Conservation (phyloP, 2,888 invertebrate genomes). For the Choreutis nemorana region DNA sequence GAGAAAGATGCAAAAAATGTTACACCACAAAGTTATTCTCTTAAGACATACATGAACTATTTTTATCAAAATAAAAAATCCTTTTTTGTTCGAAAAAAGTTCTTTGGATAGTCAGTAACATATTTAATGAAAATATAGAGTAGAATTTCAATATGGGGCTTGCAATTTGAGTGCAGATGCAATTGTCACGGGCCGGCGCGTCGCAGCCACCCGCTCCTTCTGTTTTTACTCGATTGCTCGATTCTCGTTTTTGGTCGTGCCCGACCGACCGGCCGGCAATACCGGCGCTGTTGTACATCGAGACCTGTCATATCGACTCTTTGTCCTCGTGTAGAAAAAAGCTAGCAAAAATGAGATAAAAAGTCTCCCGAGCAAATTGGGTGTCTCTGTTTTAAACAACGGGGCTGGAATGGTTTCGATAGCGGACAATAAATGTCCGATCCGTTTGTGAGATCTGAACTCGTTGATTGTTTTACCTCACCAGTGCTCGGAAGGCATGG, state of each 20-base stretch:
- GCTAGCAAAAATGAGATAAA: conserved; percentile 45
- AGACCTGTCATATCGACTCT: conserved; percentile 61
- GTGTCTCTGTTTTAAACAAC: conserved; percentile 63
- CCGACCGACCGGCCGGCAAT: conserved; percentile 42
- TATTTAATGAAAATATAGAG: conserved; percentile 43
- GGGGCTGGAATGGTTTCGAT: conserved; percentile 59
- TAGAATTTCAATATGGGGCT: conserved; percentile 55
- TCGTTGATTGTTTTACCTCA: conserved; percentile 55
- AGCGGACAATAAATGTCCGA: conserved; percentile 63
- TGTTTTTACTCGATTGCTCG: conserved; percentile 55
- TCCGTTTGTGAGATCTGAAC: conserved; percentile 49
- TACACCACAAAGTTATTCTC: no score
- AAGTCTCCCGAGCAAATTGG: conserved; percentile 61
- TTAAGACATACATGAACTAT: no score
- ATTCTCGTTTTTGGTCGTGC: conserved; percentile 53
- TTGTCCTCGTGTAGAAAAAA: conserved; percentile 51
- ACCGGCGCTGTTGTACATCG: conserved; percentile 35
- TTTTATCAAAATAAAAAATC: no score
- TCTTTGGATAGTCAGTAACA: no score
- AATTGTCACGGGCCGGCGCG: conserved; percentile 56
- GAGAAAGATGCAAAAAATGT: no score
- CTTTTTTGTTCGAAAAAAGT: no score
- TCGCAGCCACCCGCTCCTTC: conserved; percentile 39
- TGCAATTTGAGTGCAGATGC: conserved; percentile 50
- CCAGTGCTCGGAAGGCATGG: conserved; percentile 38